Conservation (phyloP, 2,888 invertebrate species). For the Desoria tigrina region DNA sequence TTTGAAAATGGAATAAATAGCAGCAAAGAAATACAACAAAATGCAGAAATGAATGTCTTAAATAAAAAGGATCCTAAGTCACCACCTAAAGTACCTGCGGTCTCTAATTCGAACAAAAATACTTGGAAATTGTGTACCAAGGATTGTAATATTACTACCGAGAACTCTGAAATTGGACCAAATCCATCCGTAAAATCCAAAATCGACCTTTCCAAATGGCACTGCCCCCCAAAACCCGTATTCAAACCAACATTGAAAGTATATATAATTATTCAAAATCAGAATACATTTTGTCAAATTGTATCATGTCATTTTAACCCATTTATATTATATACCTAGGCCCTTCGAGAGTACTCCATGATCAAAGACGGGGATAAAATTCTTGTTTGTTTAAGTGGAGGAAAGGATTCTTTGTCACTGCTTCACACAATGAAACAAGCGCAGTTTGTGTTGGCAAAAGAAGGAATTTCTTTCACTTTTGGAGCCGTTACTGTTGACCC, state of each 20-base stretch:
- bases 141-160: no score
- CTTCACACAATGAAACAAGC: slow-evolving; percentile 82
- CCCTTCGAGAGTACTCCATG: slow-evolving; percentile 80
- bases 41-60: no score
- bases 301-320: slow-evolving; percentile 12
- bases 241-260: slow-evolving; percentile 80
- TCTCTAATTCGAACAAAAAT: background rate
- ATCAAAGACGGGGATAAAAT: slow-evolving; percentile 71
- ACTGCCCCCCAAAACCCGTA: slow-evolving; percentile 74
- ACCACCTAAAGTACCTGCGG: no score
- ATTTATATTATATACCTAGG: slow-evolving; percentile 59
- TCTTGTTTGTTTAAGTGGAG: slow-evolving; percentile 80
- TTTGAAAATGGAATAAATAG: background rate
- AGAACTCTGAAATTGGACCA: no score
- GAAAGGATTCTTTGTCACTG: slow-evolving; percentile 79
- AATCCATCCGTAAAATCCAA: no score
- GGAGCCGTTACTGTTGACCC: slow-evolving; percentile 77
- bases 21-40: background rate
- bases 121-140: slow-evolving; percentile 21
- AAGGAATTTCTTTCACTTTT: slow-evolving; percentile 71
- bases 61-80: background rate
- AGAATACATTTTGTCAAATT: background rate
- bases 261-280: slow-evolving; percentile 46
- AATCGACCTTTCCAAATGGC: slow-evolving; percentile 62
- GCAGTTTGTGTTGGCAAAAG: slow-evolving; percentile 72